Evolutionary conservation across 2,113 vertebrate genomes (phyloP).

Genomic region (Malaclemys terrapin): DNA sequence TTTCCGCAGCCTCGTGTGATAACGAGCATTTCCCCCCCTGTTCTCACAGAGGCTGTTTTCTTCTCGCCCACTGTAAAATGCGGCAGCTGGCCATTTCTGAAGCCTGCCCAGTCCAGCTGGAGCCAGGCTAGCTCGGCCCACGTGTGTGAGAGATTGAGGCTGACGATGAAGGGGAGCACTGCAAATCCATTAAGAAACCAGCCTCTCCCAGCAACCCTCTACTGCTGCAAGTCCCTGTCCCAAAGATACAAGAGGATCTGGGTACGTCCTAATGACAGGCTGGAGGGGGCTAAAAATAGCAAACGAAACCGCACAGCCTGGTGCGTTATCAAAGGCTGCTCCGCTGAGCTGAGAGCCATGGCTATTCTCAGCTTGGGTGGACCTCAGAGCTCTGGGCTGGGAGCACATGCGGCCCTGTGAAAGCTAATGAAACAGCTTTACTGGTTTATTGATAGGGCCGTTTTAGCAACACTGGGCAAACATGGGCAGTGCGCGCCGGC

Average conservation of each 20-base stretch:
- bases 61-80: background rate
- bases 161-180: background rate
- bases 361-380: background rate
- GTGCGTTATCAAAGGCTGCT: background rate
- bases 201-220: background rate
- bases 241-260: background rate
- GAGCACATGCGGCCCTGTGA: background rate
- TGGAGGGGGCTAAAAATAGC: conserved; percentile 6
- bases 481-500: background rate
- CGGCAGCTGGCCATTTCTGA: background rate
- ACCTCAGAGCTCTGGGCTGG: background rate
- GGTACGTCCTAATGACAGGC: background rate
- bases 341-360: background rate
- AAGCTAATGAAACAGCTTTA: background rate
- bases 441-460: background rate
- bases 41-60: background rate
- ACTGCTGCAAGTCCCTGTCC: background rate
- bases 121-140: background rate
- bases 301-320: background rate
- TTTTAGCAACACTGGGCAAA: background rate
- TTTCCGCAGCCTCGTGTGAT: no score
- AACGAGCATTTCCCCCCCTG: background rate
- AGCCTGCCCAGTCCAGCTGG: background rate
- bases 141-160: background rate
- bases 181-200: background rate